Conservation (phyloP, 2,797 vertebrate species). For the Triplophysa bombifrons region DNA sequence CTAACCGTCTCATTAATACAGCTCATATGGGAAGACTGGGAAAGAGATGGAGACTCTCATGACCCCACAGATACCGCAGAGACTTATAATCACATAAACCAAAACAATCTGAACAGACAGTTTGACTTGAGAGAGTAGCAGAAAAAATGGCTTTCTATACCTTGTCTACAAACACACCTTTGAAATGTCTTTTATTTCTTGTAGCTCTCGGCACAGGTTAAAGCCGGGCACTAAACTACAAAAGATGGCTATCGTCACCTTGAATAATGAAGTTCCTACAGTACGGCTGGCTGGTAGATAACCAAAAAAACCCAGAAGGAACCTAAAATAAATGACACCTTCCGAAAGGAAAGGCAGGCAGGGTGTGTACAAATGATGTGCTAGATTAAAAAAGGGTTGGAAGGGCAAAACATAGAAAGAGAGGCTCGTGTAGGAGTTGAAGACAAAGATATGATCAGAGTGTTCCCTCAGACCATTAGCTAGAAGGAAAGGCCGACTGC, state of each 20-base stretch:
- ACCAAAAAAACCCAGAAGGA: constrained; percentile 62
- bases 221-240: constrained; percentile 19
- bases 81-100: not conserved
- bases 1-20: not conserved
- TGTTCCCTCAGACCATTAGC: constrained; percentile 62
- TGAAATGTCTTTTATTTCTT: not conserved
- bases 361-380: constrained; percentile 42
- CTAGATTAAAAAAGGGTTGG: constrained; percentile 31
- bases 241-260: constrained; percentile 66
- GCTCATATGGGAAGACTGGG: not conserved
- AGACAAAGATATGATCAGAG: constrained; percentile 57
- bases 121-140: not conserved
- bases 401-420: constrained; percentile 12
- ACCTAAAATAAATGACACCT: constrained; percentile 61
- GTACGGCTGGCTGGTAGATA: constrained; percentile 49
- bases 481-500: constrained; percentile 46
- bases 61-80: not conserved
- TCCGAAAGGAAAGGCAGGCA: constrained; percentile 41
- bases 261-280: constrained; percentile 62
- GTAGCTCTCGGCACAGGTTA: not conserved
- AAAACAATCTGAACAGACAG: not conserved
- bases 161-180: not conserved
- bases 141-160: not conserved
- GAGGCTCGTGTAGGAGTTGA: constrained; percentile 10
- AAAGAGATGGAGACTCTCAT: not conserved